Evolutionary conservation across 2,888 invertebrate species (phyloP), one percentile per base, ranked within the genome.

Genomic region (Euzophera pinguis): DNA sequence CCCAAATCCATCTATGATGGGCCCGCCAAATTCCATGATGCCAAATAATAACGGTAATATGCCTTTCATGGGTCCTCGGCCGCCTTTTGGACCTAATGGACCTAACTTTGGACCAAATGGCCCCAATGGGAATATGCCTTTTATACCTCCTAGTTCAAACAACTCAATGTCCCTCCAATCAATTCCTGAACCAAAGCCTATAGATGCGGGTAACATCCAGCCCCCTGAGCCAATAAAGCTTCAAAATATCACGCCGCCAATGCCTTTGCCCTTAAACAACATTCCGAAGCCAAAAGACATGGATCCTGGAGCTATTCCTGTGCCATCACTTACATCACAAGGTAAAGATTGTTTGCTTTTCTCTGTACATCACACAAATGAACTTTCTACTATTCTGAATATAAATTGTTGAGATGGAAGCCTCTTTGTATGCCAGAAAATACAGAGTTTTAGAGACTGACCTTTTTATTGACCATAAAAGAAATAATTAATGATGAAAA

Each of bases 241-340:
- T 12, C 92, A 92, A 66, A 92, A 92, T 56, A 93, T 93, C 65
- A 92, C 93, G 16, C 91, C 92, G 1, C 92, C 93, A 0, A 89
- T 91, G 65, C 92, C 93, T 3, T 84, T 92, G 47, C 91, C 92
- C 58, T 67, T 93, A 47, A 92, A 90, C 64, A 92, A 92, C 60
- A 92, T 93, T 57, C 92, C 92, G 6, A 92, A 92, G 61, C 92
- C 92, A 0, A 91, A 92, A 61, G 92, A 93, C 45, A 73, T 93
- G 65, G 93, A 93, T 64, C 81, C 91, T 50, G 81, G 91, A 64
- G 91, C 91, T 61, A 91, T 92, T 58, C 92, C 92, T 3, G 83
- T 88, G 10, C 89, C 90, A 4, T 75, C 73, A 9, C 74, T 73
- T 47, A 60, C 72, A 9, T 59, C 72, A n/a, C 73, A 75, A 84